Base-by-base conservation (phyloP, 1,140 invertebrate species). In the Diorhabda sublineata region DNA sequence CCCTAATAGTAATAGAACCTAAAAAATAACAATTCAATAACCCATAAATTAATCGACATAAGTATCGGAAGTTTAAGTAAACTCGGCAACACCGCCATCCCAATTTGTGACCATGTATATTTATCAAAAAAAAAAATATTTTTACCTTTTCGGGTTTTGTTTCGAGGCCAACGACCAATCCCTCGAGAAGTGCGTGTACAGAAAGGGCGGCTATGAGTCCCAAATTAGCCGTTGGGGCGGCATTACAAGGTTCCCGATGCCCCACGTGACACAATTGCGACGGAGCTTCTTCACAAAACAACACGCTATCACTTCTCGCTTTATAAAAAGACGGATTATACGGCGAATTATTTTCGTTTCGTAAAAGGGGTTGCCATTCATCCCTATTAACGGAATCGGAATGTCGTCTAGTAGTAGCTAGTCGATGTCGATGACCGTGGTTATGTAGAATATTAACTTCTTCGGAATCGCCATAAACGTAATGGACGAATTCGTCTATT, bases 161-260 rank as follows among this genome's bases (percentile, higher is more conserved):
- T 75, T 91, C 88, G 45, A 95, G 81, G 2, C 93, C 93, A 75
- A 96, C 91, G 2, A 92, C 92, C 45, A 95, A 78, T 56, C 93
- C 93, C 82, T 96, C 93, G 42, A 95, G 84, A 3, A 92, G 78
- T 9, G 91, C 89, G 75, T 93, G 93, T 56, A 93, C 81, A 3
- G 91, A 90, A 5, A 95, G 80, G 0, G 92, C 92, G 5, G 89
- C 77, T 45, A 93, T 77, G 26, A 91, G 79, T 2, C 89, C 89
- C 7, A 88, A 71, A 2, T 85, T 82, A 2, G 86, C 85, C 0
- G 86, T 85, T 59, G 85, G 84, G 42, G 81, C 82, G 45, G 80
- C 81, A 42, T 79, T 79, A 70, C 88, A 89, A 0, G 88, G 88
- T 66, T 86, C 87, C 1, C 81, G 82, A 64, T 89, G 88, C 52